Conservation (phyloP, 2,113 vertebrate genomes). For the Indri indri region DNA sequence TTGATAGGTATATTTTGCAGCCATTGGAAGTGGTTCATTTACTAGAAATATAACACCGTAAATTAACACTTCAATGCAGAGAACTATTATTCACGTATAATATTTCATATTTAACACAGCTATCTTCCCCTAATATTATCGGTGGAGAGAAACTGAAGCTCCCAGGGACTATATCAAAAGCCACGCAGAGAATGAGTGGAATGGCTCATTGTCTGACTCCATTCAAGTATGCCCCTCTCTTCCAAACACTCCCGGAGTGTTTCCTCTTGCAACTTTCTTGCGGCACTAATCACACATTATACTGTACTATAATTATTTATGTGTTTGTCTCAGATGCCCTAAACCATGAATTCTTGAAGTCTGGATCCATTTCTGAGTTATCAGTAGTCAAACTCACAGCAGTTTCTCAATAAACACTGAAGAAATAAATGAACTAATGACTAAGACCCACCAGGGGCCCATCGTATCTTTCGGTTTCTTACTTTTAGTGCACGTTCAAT, state of each 20-base stretch:
- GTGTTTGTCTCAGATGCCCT: background rate
- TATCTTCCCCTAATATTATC: background rate
- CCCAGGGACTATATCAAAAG: background rate
- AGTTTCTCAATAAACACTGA: background rate
- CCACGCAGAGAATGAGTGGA: background rate
- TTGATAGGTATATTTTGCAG: background rate
- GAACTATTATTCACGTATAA: background rate
- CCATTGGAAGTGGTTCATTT: background rate
- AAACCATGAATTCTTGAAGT: background rate
- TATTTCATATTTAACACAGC: background rate
- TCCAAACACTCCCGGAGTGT: background rate
- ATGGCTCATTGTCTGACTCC: background rate
- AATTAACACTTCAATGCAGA: background rate
- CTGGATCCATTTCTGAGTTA: background rate
- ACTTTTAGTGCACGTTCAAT: background rate
- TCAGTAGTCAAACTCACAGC: background rate
- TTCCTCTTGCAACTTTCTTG: background rate
- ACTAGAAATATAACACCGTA: background rate
- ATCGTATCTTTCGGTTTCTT: background rate
- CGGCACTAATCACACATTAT: background rate
- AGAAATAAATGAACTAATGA: background rate
- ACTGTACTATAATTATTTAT: background rate
- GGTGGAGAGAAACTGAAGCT: background rate
- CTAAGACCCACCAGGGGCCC: background rate
- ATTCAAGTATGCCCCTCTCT: background rate